A percentile compares a stretch with the other conserved stretches of the same genome.
These are phyloP conservation scores for Pantherophis guttatus DNA, from an alignment of 2,113 vertebrate genomes.

Conservation along the genomic window DNA sequence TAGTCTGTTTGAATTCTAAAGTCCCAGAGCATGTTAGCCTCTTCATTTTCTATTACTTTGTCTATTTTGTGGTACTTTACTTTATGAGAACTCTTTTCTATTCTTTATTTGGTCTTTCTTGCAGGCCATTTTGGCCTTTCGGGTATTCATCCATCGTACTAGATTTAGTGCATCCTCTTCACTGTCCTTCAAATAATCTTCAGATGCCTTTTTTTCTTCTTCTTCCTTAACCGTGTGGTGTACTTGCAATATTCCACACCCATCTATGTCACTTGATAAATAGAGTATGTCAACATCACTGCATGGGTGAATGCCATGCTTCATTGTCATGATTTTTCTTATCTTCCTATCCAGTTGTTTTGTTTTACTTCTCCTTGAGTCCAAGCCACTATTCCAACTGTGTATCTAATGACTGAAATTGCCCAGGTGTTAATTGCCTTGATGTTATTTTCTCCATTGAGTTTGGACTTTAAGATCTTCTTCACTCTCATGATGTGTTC, in stretches of 20 bases:
- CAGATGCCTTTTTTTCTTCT: neutral
- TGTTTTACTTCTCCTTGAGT: neutral
- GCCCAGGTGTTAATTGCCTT: neutral
- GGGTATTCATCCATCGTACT: neutral
- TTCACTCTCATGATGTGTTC: neutral
- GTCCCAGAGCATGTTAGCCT: neutral
- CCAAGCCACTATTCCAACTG: neutral
- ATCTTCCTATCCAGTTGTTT: neutral
- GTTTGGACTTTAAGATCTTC: neutral
- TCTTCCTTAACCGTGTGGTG: neutral
- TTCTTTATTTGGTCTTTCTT: neutral
- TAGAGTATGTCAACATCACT: neutral
- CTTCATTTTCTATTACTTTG: neutral
- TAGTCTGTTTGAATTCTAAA: neutral
- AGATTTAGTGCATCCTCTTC: neutral
- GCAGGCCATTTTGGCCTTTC: neutral
- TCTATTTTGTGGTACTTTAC: neutral
- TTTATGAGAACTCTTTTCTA: neutral
- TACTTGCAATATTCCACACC: neutral
- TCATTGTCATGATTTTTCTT: neutral
- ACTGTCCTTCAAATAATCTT: neutral
- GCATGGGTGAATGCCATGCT: neutral
- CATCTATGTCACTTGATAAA: neutral
- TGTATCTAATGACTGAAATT: neutral
- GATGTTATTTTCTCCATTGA: neutral